Conservation (phyloP, 2,113 vertebrate genomes). For the Acrocephalus arundinaceus region DNA sequence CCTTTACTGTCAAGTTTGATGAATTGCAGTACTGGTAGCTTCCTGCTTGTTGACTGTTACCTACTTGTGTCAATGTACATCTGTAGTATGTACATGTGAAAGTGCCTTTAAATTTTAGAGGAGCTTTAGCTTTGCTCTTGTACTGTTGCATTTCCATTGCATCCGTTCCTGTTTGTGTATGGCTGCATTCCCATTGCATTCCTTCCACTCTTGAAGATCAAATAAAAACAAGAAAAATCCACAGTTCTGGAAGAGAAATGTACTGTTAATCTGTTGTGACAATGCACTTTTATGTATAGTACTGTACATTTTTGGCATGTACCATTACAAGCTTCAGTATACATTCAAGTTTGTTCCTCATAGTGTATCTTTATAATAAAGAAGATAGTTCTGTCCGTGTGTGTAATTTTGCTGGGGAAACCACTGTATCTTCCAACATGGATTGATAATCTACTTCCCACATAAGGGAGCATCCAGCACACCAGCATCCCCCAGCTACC, state of each 20-base stretch:
- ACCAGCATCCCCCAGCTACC: background rate
- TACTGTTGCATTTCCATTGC: conserved; percentile 78
- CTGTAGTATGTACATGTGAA: conserved; percentile 94
- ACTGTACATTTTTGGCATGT: conserved; percentile 96
- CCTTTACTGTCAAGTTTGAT: conserved; percentile 76
- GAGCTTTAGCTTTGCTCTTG: conserved; percentile 84
- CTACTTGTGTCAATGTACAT: conserved; percentile 87
- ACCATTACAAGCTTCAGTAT: conserved; percentile 86
- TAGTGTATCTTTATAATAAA: conserved; percentile 97
- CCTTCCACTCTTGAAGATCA: conserved; percentile 59
- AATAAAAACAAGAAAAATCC: conserved; percentile 72
- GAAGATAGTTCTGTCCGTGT: conserved; percentile 83
- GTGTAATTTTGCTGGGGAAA: conserved; percentile 21
- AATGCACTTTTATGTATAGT: conserved; percentile 96
- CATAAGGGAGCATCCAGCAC: background rate
- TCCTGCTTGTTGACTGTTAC: conserved; percentile 83
- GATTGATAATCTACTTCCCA: background rate
- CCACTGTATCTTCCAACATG: accelerated
- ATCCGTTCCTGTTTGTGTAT: conserved; percentile 62
- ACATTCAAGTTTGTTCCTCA: conserved; percentile 82
- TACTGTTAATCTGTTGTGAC: conserved; percentile 91
- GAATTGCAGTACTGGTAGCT: conserved; percentile 80
- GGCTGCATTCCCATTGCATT: conserved; percentile 73
- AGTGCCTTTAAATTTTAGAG: conserved; percentile 98
- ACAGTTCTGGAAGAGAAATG: conserved; percentile 76